Base-by-base conservation (phyloP, 2,113 vertebrate species). In the Himantopus leucocephalus region DNA sequence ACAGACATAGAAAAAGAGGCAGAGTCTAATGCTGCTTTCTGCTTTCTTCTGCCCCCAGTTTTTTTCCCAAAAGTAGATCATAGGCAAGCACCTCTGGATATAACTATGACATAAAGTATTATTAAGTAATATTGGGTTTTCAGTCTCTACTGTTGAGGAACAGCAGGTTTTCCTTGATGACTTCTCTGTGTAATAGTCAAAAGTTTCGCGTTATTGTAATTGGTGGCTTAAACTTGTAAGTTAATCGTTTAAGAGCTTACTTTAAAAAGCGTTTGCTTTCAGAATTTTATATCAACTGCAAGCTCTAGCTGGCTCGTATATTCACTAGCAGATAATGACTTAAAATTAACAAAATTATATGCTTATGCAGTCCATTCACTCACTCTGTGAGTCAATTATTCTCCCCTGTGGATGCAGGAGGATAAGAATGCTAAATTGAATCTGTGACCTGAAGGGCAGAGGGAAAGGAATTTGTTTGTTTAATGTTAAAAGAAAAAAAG, bases 361-460 rank as follows among this genome's bases (percentile, higher is more conserved):
- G 80, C 80, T 86, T 19, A n/a, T 21, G 76, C 55, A 71, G 62
- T 62, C 75, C 66, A 7, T 27, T 29, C 84, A 12, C 56, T 86
- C 56, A 0, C 76, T 48, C 56, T 37, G 22, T 13, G 7, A 86
- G 80, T 67, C 71, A 95, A 47, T 91, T 95, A 86, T 62, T 89
- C 56, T 77, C 37, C 56, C 37, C 67, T 39, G 37, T 53, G 73
- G 81, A 67, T 53, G 17, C 81, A 27, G 73, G 53, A 80, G 88
- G 34, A 80, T 52, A 53, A 81, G 88, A 79, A 92, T 75, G 32
- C 47, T 45, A 63, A 89, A 86, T 63, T 53, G 52, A 52, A 76
- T 67, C 52, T 13, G 80, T 79, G 93, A 92, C 93, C 80, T 13
- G 58, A 72, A 85, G 77, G 85, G 81, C 81, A 92, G 73, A 59